Evolutionary conservation across 2,888 invertebrate genomes (phyloP), one percentile per base, ranked within the genome.

Genomic region (Abrostola tripartita): DNA sequence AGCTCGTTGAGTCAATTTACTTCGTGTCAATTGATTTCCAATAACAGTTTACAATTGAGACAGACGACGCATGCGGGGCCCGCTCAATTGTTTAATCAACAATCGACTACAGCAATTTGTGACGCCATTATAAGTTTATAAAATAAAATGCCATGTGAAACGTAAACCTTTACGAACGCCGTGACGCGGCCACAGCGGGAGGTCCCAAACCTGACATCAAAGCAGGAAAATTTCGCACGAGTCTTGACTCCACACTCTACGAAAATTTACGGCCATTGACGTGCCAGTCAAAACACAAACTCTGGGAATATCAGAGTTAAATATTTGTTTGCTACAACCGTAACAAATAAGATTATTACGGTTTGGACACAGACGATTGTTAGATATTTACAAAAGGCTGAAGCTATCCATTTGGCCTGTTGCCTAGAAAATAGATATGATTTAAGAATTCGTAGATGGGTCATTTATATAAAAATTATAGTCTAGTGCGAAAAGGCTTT

Each of bases 21-120:
- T 78, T 83, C 76, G 87, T 88, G 90, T 90, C 93, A 93, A 94
- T 94, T 93, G 94, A 91, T 93, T 94, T 91, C 90, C 93, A 93
- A 94, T 94, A 93, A 93, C 87, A 86, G 89, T 90, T 89, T 87
- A 89, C 92, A 93, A 93, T 93, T 92, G 91, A 91, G 85, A 89
- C 84, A 82, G 86, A 89, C 85, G 88, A 87, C 69, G 85, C 85
- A 94, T 94, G 93, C 94, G 94, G 94, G 94, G 62, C 87, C 87
- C 86, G 84, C 84, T 89, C 85, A 84, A 88, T 91, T 92, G 93
- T 92, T 90, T 90, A 89, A 92, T 91, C 85, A 90, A 92, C 91
- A 90, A 88, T 88, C 82, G 83, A 81, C 85, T 80, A 83, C 81
- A 83, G 83, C 86, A 87, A 86, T 87, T 88, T 85, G 85, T 88